These are phyloP conservation scores for Mormyrops boulengeri DNA, from an alignment of 2,797 vertebrate species.

Conservation along the genomic window DNA sequence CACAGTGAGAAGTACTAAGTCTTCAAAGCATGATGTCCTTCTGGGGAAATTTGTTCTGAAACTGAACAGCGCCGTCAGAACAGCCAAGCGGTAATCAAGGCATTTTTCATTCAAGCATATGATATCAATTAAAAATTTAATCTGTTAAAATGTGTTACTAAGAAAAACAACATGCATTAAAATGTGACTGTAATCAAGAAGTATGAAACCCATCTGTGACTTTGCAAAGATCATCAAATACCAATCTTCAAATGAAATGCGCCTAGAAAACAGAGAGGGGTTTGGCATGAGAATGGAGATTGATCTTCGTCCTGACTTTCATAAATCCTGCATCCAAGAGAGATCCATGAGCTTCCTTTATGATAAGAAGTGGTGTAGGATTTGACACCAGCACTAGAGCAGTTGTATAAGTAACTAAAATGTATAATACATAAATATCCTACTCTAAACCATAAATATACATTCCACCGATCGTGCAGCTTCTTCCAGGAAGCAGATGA, in stretches of 20 bases:
- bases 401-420: not conserved
- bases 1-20: not conserved
- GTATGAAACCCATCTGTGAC: not conserved
- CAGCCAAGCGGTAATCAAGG: not conserved
- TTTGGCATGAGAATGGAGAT: not conserved
- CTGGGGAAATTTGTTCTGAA: not conserved
- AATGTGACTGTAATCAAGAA: not conserved
- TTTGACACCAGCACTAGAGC: not conserved
- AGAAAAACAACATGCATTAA: conserved; percentile 10
- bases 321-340: not conserved
- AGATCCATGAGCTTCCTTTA: not conserved
- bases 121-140: not conserved
- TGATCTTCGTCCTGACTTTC: not conserved
- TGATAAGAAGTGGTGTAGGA: not conserved
- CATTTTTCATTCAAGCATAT: not conserved
- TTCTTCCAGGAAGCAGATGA: not conserved
- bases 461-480: not conserved
- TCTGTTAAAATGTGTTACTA: not conserved
- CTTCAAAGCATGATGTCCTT: not conserved
- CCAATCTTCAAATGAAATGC: not conserved
- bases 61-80: not conserved
- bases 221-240: not conserved
- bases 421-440: not conserved
- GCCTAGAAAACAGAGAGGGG: not conserved
- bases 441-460: not conserved